Base-by-base conservation (phyloP, 2,797 vertebrate species). In the Protosalanx chinensis region DNA sequence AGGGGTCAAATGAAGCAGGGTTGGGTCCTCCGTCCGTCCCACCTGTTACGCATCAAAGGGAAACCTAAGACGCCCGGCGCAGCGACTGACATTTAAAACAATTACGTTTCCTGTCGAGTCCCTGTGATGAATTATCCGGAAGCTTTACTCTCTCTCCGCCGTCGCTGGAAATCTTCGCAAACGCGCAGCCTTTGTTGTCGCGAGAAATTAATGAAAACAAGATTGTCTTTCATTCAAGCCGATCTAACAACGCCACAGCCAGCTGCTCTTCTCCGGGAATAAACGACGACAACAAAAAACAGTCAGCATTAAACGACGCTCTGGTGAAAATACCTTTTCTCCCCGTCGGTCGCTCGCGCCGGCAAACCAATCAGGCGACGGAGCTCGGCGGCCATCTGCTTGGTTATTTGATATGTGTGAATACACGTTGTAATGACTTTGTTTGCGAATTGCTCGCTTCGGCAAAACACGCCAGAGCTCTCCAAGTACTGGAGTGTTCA, bases 341-440 rank as follows among this genome's bases (percentile, higher is more conserved):
- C 29, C 49, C 82, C 93, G 23, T 27, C 23, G 23, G 93, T 93
- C 93, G 96, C 94, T 96, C 94, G 93, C 94, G 95, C 96, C 96
- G 95, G 94, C 96, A 96, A 97, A 97, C 90, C 92, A 98, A 97
- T 95, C 95, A 97, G 94, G 93, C 95, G 90, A 93, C 92, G 93
- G 93, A 95, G 95, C 95, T 93, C 95, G 95, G 93, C 94, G 95
- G 95, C 97, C 97, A 99, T 99, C 97, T 99, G 97, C 98, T 99
- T 91, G 98, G 97, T 98, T 98, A 99, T 98, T 98, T 98, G 98
- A 99, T 98, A 97, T 98, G 97, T 98, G 96, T 97, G 97, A 99
- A 98, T 99, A 98, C 97, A 97, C 98, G 97, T 96, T 98, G 96
- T 99, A 98, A 98, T 99, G 97, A 98, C 96, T 98, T 98, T 98